These are phyloP conservation scores for Ennomos fuscantarius DNA, from an alignment of 2,888 invertebrate species.

Conservation along the genomic window DNA sequence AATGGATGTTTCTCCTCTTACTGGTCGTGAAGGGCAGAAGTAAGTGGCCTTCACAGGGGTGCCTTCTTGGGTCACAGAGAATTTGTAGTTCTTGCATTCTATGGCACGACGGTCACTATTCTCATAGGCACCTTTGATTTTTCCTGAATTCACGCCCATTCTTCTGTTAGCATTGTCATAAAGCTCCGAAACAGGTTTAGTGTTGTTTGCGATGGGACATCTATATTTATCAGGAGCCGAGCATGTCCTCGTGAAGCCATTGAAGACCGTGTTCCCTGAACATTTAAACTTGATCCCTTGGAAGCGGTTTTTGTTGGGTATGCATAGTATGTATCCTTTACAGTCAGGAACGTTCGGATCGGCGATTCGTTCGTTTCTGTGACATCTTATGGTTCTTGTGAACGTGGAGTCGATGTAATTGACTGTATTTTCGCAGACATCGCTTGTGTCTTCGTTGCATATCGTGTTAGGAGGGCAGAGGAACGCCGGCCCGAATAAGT, in stretches of 20 bases:
- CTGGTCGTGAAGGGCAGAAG: conserved; percentile 72
- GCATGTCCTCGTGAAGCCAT: conserved; percentile 70
- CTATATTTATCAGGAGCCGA: conserved; percentile 70
- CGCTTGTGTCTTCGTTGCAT: conserved; percentile 74
- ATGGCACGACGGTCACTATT: conserved; percentile 44
- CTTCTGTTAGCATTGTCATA: conserved; percentile 53
- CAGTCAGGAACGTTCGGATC: conserved; percentile 74
- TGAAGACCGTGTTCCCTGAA: conserved; percentile 73
- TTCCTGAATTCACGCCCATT: conserved; percentile 43
- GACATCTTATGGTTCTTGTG: conserved; percentile 62
- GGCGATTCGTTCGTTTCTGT: conserved; percentile 71
- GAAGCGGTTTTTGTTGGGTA: conserved; percentile 72
- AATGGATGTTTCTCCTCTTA: conserved; percentile 57
- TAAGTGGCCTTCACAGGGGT: conserved; percentile 64
- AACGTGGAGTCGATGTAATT: conserved; percentile 70
- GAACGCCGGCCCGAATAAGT: conserved; percentile 67
- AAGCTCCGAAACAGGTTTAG: conserved; percentile 49
- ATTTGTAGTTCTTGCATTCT: conserved; percentile 78
- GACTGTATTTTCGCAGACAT: conserved; percentile 69
- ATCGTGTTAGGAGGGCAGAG: conserved; percentile 69
- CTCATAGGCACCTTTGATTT: conserved; percentile 18
- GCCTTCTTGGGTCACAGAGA: conserved; percentile 67
- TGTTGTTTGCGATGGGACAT: conserved; percentile 62
- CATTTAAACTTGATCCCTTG: conserved; percentile 79
- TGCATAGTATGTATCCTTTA: conserved; percentile 79